Evolutionary conservation across 2,113 vertebrate species (phyloP), one percentile per base, ranked within the genome.

Genomic region (Seriola rivoliana): DNA sequence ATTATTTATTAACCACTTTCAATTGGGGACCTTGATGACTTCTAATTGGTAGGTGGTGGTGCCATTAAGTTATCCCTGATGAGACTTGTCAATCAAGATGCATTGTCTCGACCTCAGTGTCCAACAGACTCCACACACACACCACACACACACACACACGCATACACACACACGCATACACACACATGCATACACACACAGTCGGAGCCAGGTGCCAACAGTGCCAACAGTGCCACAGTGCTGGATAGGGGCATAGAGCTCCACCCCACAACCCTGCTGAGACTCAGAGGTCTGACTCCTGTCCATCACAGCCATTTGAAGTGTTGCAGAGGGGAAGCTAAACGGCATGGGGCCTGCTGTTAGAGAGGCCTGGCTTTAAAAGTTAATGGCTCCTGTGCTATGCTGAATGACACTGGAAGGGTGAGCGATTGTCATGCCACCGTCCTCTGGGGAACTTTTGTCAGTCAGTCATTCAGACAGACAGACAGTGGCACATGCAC

Each of bases 1-100:
- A 96, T 96, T 95, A 96, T 96, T 95, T 95, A 96, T 96, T 93
- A 95, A 94, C 92, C 91, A 94, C 95, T 94, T 95, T 95, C 95
- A 95, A 95, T 95, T 93, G 93, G 92, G 91, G 94, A 93, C 92
- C 94, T 95, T 95, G 94, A 95, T 95, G 95, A 95, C 93, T 93
- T 93, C 92, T 95, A 95, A 95, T 95, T 95, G 95, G 93, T 93
- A 91, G 93, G 93, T 92, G 87, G 91, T 82, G 92, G 92, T 89
- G 94, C 93, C 94, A 95, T 95, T 95, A 95, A 92, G 91, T 84
- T 87, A 85, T 90, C 93, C 93, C 95, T 95, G 93, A 95, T 95
- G 95, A 95, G 91, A 88, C 93, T 93, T 95, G 95, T 96, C 95
- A 95, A 93, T 95, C 95, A 95, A 91, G 80, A 73, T 86, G 89